These are phyloP conservation scores for Hemitrygon akajei DNA, from an alignment of 2,797 vertebrate genomes.

Conservation along the genomic window DNA sequence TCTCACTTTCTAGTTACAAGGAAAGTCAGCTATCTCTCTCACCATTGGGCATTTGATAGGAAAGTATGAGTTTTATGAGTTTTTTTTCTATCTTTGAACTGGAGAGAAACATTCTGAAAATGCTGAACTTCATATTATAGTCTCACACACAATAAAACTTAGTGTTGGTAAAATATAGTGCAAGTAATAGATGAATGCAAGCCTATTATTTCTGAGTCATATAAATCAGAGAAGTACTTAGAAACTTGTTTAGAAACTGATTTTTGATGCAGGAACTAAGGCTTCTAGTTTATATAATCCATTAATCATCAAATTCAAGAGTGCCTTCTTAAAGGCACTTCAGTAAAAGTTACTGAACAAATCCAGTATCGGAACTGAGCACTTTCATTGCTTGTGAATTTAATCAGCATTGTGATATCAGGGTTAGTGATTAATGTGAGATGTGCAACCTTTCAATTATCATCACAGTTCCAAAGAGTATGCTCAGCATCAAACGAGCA, in stretches of 20 bases:
- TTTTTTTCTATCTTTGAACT: not conserved
- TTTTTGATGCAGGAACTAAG: conserved; percentile 5
- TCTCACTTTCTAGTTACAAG: not conserved
- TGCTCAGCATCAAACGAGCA: not conserved
- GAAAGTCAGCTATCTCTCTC: not conserved
- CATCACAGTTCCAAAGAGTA: not conserved
- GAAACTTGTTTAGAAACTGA: not conserved
- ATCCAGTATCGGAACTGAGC: not conserved
- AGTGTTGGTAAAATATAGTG: not conserved
- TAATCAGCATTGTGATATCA: not conserved
- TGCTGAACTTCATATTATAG: not conserved
- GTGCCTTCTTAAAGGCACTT: not conserved
- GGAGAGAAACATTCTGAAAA: not conserved
- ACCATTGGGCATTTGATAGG: not conserved
- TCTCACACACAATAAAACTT: not conserved
- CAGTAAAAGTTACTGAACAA: not conserved
- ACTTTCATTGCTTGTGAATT: not conserved
- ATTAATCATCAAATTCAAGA: conserved; percentile 31
- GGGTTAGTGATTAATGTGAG: not conserved
- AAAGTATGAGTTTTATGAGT: not conserved
- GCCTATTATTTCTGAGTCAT: conserved; percentile 29
- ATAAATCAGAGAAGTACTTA: conserved; percentile 24
- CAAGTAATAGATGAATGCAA: not conserved
- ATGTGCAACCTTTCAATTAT: not conserved
- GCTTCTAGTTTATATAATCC: not conserved